A percentile compares a stretch with the other conserved stretches of the same genome.
phyloP scores from a whole-genome alignment of 2,888 invertebrate species.

The Neria commutata region DNA sequence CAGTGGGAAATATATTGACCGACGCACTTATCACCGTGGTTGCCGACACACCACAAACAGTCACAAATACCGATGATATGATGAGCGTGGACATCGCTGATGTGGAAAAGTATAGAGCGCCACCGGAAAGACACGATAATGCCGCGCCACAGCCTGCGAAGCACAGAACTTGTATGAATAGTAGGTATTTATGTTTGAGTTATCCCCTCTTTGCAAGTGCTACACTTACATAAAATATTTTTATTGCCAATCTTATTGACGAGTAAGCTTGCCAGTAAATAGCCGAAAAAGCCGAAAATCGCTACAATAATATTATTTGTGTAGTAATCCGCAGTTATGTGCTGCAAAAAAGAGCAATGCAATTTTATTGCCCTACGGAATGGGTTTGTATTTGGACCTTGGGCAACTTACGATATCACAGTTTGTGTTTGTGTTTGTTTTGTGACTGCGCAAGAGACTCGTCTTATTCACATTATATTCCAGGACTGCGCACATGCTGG shows the following conservation, averaged over 20 bases:
- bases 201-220: too few species aligned
- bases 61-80: slow-evolving; percentile 65
- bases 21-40: slow-evolving; percentile 51
- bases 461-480: slow-evolving; percentile 41
- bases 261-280: slow-evolving; percentile 1
- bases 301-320: slow-evolving; percentile 25
- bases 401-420: too few species aligned
- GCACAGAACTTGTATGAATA: too few species aligned
- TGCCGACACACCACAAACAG: slow-evolving; percentile 47
- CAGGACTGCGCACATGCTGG: slow-evolving; percentile 40
- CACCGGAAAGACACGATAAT: neutral
- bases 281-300: slow-evolving; percentile 7
- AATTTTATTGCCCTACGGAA: too few species aligned
- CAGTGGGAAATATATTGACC: slow-evolving; percentile 54
- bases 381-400: slow-evolving; percentile 34
- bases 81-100: slow-evolving; percentile 64
- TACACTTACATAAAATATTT: slow-evolving; percentile 23
- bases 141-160: neutral
- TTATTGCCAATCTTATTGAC: slow-evolving; percentile 21
- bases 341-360: neutral
- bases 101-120: slow-evolving; percentile 64
- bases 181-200: too few species aligned
- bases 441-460: slow-evolving; percentile 8
- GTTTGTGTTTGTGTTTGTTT: slow-evolving; percentile 31
- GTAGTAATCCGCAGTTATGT: slow-evolving; percentile 16